A percentile compares a stretch with the other conserved stretches of the same genome.
These are phyloP conservation scores for Meteorus colon DNA, from an alignment of 2,888 invertebrate species.

Conservation along the genomic window DNA sequence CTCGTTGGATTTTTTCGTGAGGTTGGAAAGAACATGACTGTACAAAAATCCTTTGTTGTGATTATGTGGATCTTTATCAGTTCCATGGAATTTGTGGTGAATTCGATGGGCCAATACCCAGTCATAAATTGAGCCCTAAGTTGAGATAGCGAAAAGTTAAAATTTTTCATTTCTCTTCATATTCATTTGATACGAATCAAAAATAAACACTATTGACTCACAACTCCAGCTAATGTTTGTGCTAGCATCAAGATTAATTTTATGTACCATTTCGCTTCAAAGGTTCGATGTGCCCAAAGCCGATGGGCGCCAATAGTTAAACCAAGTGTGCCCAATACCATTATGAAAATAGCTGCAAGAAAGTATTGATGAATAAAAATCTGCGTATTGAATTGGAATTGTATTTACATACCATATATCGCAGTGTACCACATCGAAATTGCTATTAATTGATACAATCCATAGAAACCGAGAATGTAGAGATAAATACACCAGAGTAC, in stretches of 20 bases:
- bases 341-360: conserved; percentile 78
- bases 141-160: not conserved
- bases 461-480: conserved; percentile 81
- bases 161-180: not conserved
- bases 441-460: conserved; percentile 77
- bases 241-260: conserved; percentile 85
- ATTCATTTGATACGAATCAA: not conserved
- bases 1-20: conserved; percentile 79
- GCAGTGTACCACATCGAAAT: conserved; percentile 79
- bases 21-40: conserved; percentile 84
- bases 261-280: conserved; percentile 83
- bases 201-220: conserved; percentile 72
- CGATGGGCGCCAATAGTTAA: conserved; percentile 94
- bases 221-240: conserved; percentile 92
- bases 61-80: conserved; percentile 87
- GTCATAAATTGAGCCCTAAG: conserved; percentile 86
- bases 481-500: conserved; percentile 85
- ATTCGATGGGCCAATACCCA: conserved; percentile 89
- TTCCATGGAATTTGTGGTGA: conserved; percentile 86
- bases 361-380: not conserved
- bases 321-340: conserved; percentile 82
- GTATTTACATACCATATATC: conserved; percentile 77
- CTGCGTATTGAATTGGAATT: not conserved
- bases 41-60: conserved; percentile 86
- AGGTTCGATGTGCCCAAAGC: conserved; percentile 92